A percentile compares a stretch with the other conserved stretches of the same genome.
Conservation (phyloP, 2,888 invertebrate species). For the Cephus runcator region DNA sequence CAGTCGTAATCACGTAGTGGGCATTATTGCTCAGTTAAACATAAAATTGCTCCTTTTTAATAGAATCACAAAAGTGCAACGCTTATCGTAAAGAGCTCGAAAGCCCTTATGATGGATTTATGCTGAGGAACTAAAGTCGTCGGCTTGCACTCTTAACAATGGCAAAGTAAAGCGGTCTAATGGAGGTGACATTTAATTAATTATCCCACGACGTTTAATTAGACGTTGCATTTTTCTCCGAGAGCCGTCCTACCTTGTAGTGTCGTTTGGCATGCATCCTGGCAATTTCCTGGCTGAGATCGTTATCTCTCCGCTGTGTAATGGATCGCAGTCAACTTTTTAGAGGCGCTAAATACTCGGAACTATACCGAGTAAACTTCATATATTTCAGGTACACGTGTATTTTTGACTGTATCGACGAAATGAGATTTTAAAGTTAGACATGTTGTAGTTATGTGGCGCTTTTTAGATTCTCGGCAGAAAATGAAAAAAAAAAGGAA, state of each 20-base stretch:
- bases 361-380: background rate
- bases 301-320: background rate
- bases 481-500: background rate
- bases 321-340: background rate
- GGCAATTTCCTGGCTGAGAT: background rate
- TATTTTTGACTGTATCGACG: background rate
- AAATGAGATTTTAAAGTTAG: background rate
- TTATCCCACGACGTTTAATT: constrained; percentile 20
- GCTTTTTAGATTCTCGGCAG: background rate
- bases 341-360: background rate
- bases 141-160: constrained; percentile 11
- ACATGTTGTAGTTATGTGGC: background rate
- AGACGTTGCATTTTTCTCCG: constrained; percentile 20
- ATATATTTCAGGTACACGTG: background rate
- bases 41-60: background rate
- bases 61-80: background rate
- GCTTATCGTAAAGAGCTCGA: background rate
- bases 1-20: background rate
- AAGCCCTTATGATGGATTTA: background rate
- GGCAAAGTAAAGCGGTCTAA: constrained; percentile 10
- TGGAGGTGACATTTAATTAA: constrained; percentile 17
- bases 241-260: constrained; percentile 2
- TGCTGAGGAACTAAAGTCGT: background rate
- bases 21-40: background rate
- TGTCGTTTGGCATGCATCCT: constrained; percentile 1